Base-by-base conservation (phyloP, 1,140 invertebrate genomes). In the Megathymus violae region DNA sequence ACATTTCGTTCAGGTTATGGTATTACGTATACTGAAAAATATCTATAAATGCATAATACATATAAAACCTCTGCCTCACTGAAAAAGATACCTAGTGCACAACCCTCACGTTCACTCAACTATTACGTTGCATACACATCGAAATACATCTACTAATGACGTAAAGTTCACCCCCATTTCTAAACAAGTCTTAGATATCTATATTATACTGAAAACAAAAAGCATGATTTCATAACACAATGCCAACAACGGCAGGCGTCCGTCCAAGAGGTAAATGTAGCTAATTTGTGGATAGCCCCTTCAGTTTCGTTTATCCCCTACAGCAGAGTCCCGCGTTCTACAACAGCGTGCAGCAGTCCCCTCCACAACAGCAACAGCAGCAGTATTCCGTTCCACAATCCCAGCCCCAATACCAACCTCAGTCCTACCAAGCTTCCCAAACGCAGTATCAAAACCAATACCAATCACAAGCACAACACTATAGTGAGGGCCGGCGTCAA, bases 261-360 rank as follows among this genome's bases (percentile, higher is more conserved):
- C n/a, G n/a, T n/a, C 40, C 19, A 22, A n/a, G n/a, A 22, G 19
- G 19, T 22, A 22, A 22, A 22, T 22, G 17, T 7, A 31, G n/a
- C n/a, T 36, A 41, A 10, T 46, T 38, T 36, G 36, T 40, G 38
- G 61, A 63, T 56, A 64, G 66, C 54, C 47, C 58, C 43, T n/a
- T 59, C 36, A 61, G 62, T 67, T 61, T 47, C 34, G 34, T 67
- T 54, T 77, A 71, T 75, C 69, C 78, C 75, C 83, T 64, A 82
- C 85, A 88, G 87, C 85, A 89, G 76, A 82, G 72, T 67, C 85
- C 82, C 56, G 84, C 81, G 74, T 79, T 74, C 80, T 69, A 89
- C 83, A 88, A 86, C 85, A 83, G 82, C 82, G 91, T 85, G 56
- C 91, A 91, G 65, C 91, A 92, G 65, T 84, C 92, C 47, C 88